phyloP scores from a whole-genome alignment of 2,797 vertebrate genomes.

The Arctocebus calabarensis region DNA sequence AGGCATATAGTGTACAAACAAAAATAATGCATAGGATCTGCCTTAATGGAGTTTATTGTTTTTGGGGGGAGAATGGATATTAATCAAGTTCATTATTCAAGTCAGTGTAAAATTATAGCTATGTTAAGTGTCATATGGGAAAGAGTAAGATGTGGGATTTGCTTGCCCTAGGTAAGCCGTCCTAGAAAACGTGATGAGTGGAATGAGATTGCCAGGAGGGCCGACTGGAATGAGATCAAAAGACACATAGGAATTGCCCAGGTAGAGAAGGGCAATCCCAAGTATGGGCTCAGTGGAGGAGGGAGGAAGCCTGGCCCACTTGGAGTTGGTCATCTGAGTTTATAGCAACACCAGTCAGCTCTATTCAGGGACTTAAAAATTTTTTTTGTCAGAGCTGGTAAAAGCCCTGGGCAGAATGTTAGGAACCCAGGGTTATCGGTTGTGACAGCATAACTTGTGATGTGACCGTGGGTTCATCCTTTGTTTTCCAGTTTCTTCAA shows the following conservation, averaged over 20 bases:
- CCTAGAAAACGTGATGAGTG: not conserved
- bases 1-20: not conserved
- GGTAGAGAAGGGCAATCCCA: not conserved
- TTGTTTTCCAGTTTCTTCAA: conserved; percentile 1
- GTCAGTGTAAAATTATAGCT: not conserved
- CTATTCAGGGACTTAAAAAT: not conserved
- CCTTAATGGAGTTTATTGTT: not conserved
- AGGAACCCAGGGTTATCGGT: not conserved
- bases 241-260: not conserved
- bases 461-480: not conserved
- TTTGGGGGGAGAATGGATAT: not conserved
- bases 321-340: not conserved
- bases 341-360: not conserved
- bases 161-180: not conserved
- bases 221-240: not conserved
- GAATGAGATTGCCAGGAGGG: not conserved
- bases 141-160: not conserved
- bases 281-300: too few species aligned
- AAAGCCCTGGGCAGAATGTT: not conserved
- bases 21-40: not conserved
- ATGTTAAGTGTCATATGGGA: not conserved
- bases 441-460: not conserved
- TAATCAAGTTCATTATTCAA: not conserved
- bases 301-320: not conserved
- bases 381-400: not conserved